These are phyloP conservation scores for Yasuhikotakia modesta DNA, from an alignment of 2,797 vertebrate species.

Conservation along the genomic window DNA sequence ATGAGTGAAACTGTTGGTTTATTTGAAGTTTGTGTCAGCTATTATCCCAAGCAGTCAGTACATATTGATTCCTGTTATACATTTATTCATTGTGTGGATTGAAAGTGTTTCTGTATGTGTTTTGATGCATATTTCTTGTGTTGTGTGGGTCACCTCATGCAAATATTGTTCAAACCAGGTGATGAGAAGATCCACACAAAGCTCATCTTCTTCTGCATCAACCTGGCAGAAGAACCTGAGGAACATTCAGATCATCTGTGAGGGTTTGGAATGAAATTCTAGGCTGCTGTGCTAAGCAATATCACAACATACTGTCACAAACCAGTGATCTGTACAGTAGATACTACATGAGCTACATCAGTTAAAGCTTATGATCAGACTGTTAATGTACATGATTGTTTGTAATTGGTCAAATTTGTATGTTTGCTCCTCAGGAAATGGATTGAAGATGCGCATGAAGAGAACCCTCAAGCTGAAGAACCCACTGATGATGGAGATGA, in stretches of 20 bases:
- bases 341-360: too few relatives aligned
- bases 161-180: slow-evolving; percentile 86
- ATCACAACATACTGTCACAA: not conserved
- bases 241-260: slow-evolving; percentile 92
- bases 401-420: not conserved
- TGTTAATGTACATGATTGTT: not conserved
- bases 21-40: not conserved
- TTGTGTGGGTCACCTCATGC: slow-evolving; percentile 82
- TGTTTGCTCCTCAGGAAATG: slow-evolving; percentile 77
- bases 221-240: slow-evolving; percentile 92
- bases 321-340: not conserved
- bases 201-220: slow-evolving; percentile 93
- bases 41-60: not conserved
- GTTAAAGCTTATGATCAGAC: not conserved
- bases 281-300: not conserved
- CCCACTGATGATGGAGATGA: slow-evolving; percentile 92
- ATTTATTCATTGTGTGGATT: not conserved
- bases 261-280: slow-evolving; percentile 74
- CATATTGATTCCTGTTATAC: not conserved
- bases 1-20: too few relatives aligned
- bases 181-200: slow-evolving; percentile 85
- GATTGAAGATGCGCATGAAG: slow-evolving; percentile 91
- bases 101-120: not conserved
- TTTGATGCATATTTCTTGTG: not conserved
- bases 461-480: slow-evolving; percentile 90